Percentiles rank a stretch among this genome's conserved stretches.
Conservation (phyloP, 2,888 invertebrate genomes). For the Eupelmus urozonus region DNA sequence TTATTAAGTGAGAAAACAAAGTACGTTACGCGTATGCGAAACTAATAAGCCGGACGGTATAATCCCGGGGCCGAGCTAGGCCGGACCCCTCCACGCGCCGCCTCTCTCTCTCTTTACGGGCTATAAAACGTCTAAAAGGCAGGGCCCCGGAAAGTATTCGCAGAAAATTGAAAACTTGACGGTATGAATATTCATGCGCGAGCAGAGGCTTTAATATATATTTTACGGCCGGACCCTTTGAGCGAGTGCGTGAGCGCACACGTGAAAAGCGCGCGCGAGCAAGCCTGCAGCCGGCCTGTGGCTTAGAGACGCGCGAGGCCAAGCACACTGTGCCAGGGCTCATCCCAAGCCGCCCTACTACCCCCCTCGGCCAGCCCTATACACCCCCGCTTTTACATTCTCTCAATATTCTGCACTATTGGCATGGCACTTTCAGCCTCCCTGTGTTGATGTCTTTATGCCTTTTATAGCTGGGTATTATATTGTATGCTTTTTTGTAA, state of each 20-base stretch:
- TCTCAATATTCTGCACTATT: constrained; percentile 25
- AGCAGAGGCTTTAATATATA: constrained; percentile 70
- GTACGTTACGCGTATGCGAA: constrained; percentile 61
- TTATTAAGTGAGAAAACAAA: constrained; percentile 61
- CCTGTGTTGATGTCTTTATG: neutral
- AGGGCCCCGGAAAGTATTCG: constrained; percentile 71
- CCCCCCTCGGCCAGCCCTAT: neutral
- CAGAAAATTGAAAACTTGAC: constrained; percentile 75
- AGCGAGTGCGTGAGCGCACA: constrained; percentile 58
- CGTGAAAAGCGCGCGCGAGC: constrained; percentile 60
- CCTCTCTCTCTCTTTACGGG: constrained; percentile 69
- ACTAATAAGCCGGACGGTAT: constrained; percentile 69
- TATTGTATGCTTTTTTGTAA: too few species aligned
- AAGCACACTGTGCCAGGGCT: constrained; percentile 44
- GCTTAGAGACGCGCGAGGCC: constrained; percentile 59
- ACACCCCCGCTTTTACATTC: constrained; percentile 5
- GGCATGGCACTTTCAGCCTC: neutral
- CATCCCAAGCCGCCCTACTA: constrained; percentile 10
- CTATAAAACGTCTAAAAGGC: constrained; percentile 73
- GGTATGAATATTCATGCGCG: constrained; percentile 73
- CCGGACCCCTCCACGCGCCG: too few species aligned
- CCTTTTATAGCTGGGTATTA: too few species aligned
- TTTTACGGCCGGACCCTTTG: constrained; percentile 70
- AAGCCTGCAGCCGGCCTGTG: neutral
- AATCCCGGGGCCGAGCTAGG: constrained; percentile 60